These are phyloP conservation scores for Tretioscincus oriximinensis DNA, from an alignment of 2,113 vertebrate species.

Conservation along the genomic window DNA sequence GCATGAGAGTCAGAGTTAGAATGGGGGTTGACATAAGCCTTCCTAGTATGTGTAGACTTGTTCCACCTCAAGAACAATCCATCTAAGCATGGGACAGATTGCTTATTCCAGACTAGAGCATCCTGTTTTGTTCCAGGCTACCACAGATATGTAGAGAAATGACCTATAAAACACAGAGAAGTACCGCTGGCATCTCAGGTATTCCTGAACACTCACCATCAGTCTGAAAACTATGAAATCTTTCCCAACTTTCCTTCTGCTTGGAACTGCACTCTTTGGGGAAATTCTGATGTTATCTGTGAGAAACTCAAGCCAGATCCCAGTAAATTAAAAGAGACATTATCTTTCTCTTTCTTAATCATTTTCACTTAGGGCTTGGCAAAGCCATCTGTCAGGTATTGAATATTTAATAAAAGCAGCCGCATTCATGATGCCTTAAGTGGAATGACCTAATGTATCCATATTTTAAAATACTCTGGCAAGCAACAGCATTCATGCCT, in stretches of 20 bases:
- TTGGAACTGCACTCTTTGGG: neutral
- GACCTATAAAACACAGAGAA: neutral
- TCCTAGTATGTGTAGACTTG: too few relatives aligned
- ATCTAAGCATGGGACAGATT: too few relatives aligned
- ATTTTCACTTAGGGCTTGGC: slow-evolving; percentile 39
- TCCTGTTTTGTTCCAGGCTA: neutral
- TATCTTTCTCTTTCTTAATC: slow-evolving; percentile 27
- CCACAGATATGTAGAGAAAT: neutral
- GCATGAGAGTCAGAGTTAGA: too few relatives aligned
- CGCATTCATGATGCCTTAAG: slow-evolving; percentile 9
- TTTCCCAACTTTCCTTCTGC: neutral
- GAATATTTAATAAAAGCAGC: slow-evolving; percentile 36
- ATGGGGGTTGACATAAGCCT: too few relatives aligned
- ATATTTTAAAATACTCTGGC: neutral
- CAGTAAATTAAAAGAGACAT: slow-evolving; percentile 27
- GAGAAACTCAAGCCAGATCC: slow-evolving; percentile 26
- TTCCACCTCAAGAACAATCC: too few relatives aligned
- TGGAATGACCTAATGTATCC: neutral
- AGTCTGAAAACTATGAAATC: neutral
- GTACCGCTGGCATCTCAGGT: neutral
- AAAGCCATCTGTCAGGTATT: slow-evolving; percentile 36
- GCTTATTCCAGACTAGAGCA: neutral
- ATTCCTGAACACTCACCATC: neutral
- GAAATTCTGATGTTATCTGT: neutral
- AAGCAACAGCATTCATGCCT: neutral